Evolutionary conservation across 1,140 invertebrate species (phyloP).

Genomic region (Chrysoperla carnea): DNA sequence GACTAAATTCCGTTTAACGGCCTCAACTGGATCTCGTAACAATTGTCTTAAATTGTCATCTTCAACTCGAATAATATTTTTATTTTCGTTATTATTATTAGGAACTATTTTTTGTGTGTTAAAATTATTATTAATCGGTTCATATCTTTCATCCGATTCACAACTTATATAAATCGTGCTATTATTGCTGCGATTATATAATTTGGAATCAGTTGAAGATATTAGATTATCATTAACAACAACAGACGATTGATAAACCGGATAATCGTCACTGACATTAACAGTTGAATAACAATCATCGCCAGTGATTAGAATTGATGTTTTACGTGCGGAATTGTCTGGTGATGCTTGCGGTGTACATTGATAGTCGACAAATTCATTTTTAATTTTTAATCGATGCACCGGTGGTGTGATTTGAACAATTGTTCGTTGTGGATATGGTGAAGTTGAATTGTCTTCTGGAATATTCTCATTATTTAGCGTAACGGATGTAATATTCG

Average conservation of each 20-base stretch:
- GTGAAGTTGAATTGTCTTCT: neutral
- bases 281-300: conserved; percentile 49
- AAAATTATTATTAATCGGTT: neutral
- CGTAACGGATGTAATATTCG: conserved; percentile 1
- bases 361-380: conserved; percentile 18
- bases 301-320: conserved; percentile 56
- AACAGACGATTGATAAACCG: conserved; percentile 46
- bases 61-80: neutral
- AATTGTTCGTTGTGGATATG: conserved; percentile 8
- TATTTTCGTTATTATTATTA: neutral
- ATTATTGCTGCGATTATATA: conserved; percentile 7
- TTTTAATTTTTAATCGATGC: conserved; percentile 37
- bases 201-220: conserved; percentile 3
- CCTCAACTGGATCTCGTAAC: conserved; percentile 47
- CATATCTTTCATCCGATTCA: conserved; percentile 4
- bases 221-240: conserved; percentile 31
- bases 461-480: conserved; percentile 7
- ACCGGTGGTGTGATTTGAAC: conserved; percentile 24
- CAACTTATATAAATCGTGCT: conserved; percentile 20
- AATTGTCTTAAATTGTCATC: conserved; percentile 16
- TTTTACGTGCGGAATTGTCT: conserved; percentile 37
- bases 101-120: neutral
- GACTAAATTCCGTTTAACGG: conserved; percentile 45
- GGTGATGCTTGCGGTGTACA: conserved; percentile 11
- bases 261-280: conserved; percentile 37